Base-by-base conservation (phyloP, 2,797 vertebrate genomes). In the Enteromius thamalakanensis region DNA sequence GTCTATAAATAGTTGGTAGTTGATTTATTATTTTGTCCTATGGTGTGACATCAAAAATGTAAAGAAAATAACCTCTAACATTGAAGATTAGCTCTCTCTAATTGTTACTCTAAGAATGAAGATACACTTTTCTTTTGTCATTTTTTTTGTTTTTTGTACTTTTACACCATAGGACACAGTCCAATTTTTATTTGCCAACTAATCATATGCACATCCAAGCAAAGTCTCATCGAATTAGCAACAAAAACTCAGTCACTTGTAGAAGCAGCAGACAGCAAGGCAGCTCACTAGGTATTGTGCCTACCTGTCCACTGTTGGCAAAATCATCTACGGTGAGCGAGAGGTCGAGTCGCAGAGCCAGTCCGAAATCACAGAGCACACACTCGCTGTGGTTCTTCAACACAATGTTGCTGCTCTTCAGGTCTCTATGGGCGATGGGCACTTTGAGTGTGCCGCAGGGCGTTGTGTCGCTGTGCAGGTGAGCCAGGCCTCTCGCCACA, bases 331-430 rank as follows among this genome's bases (percentile, higher is more conserved):
- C 95, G 0, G 95, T 96, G 0, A 97, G 95, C 21, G 95, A 90
- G 6, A 96, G 91, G 84, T 97, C 96, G 1, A 97, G 93, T 58
- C 93, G 90, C 7, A 97, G 86, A 1, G 96, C 96, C 51, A 97
- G 94, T 65, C 96, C 96, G 0, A 97, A 97, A 90, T 97, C 96
- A 7, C 96, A 97, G 85, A 97, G 93, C 1, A 93, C 94, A 0
- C 96, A 96, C 88, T 96, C 95, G 53, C 76, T 90, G 76, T 92
- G 90, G 58, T 84, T 96, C 89, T 96, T 97, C 60, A 97, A 92
- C 85, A 97, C 92, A 0, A 97, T 93, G 32, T 97, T 97, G 4
- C 96, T 96, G 91, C 96, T 96, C 88, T 97, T 97, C 84, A 97
- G 93, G 89, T 97, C 96, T 0, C 96, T 92, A 83, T 97, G 97